Conservation (phyloP, 1,140 invertebrate genomes). For the Drosophila tani region DNA sequence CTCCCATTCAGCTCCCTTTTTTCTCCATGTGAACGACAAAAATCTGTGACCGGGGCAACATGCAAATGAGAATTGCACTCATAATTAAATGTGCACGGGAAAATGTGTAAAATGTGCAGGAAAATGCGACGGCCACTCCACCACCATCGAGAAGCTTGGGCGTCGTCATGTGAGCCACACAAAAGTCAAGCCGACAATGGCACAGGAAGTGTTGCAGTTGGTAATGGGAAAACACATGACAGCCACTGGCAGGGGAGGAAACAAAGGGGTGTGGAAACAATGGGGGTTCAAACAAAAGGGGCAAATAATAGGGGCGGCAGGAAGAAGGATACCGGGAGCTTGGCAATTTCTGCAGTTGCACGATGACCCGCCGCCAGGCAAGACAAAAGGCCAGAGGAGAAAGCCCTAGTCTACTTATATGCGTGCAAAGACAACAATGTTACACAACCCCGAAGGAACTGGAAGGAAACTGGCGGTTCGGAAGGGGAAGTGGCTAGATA, state of each 20-base stretch:
- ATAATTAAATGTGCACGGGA: slow-evolving; percentile 67
- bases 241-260: slow-evolving; percentile 17
- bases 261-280: slow-evolving; percentile 21
- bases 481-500: slow-evolving; percentile 4
- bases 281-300: slow-evolving; percentile 18
- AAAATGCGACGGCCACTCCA: slow-evolving; percentile 25
- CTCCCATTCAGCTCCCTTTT: not conserved
- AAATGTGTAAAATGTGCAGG: slow-evolving; percentile 61
- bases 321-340: slow-evolving; percentile 29
- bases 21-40: slow-evolving; percentile 5
- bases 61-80: slow-evolving; percentile 48
- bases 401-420: slow-evolving; percentile 16
- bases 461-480: not conserved
- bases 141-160: slow-evolving; percentile 7
- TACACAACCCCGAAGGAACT: slow-evolving; percentile 13
- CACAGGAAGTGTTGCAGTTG: slow-evolving; percentile 58
- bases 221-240: slow-evolving; percentile 64
- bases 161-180: slow-evolving; percentile 38
- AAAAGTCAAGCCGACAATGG: slow-evolving; percentile 48
- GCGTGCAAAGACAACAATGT: slow-evolving; percentile 37
- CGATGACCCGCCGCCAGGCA: slow-evolving; percentile 49
- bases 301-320: slow-evolving; percentile 16
- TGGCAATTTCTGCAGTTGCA: slow-evolving; percentile 58
- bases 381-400: slow-evolving; percentile 13
- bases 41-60: slow-evolving; percentile 42